Evolutionary conservation across 2,113 vertebrate species (phyloP), one percentile per base, ranked within the genome.

Genomic region (Numida meleagris): DNA sequence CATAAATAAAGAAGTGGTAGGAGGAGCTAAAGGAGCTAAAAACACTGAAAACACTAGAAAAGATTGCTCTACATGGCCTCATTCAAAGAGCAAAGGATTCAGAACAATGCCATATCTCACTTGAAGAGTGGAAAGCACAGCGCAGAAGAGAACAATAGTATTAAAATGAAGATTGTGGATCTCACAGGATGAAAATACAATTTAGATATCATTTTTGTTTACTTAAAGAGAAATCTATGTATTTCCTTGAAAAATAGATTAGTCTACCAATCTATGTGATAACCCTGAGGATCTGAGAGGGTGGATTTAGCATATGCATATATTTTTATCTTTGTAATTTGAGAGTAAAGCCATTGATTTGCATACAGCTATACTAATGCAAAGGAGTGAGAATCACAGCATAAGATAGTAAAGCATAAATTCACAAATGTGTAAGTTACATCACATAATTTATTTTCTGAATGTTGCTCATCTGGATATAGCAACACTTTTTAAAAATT

Each of bases 101-200:
- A 81, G 25, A 74, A 70, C 16, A 51, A 4, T 17, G 66, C 36
- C 57, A 33, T 58, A 42, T 86, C 31, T 71, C 23, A 78, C 4
- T 2, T 7, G 34, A 86, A 76, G 5, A 31, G 4, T 40, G n/a
- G 18, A 53, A 14, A 36, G 13, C 23, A 48, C 10, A 61, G 12
- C 20, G 4, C 13, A 80, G 45, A 92, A 76, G 13, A 85, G 25
- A 33, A 87, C 7, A 76, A 51, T 15, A 38, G 18, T 13, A 71
- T 15, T 75, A 81, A 89, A 86, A 81, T 21, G 6, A 93, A 71
- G 17, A 50, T 5, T 53, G 23, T 85, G 14, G 16, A 74, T 76
- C 21, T 71, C 40, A 58, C 0, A 1, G 34, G 24, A 58, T 0
- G 0, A 67, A 81, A 92, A 80, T 10, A 13, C 2, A 77, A 53